phyloP scores from a whole-genome alignment of 2,113 vertebrate species.

The Hiodon tergisus region DNA sequence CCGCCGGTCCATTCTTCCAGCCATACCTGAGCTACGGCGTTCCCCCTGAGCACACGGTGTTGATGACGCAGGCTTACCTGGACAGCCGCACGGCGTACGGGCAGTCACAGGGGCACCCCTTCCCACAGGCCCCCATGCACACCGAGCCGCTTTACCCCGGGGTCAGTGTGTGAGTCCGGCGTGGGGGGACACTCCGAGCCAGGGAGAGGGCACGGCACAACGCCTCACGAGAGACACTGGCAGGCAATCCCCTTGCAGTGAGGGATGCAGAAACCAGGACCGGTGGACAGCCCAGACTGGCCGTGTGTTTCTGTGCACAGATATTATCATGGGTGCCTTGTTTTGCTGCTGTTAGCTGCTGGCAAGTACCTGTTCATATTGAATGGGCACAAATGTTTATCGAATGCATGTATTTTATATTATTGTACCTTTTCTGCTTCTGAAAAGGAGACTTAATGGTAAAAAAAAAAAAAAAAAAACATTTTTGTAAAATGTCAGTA shows the following conservation, averaged over 20 bases:
- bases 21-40: slow-evolving; percentile 34
- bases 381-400: background rate
- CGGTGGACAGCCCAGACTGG: too few relatives aligned
- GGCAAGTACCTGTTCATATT: slow-evolving; percentile 8
- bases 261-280: too few relatives aligned
- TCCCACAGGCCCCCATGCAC: slow-evolving; percentile 37
- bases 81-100: slow-evolving; percentile 35
- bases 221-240: too few relatives aligned
- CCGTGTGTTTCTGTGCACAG: background rate
- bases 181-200: too few relatives aligned
- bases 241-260: too few relatives aligned
- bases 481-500: slow-evolving; percentile 37
- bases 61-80: slow-evolving; percentile 38
- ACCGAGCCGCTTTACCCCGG: slow-evolving; percentile 34
- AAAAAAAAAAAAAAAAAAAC: too few relatives aligned
- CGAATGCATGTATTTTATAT: background rate
- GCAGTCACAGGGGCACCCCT: slow-evolving; percentile 22
- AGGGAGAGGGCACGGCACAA: too few relatives aligned
- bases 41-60: slow-evolving; percentile 25
- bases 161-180: slow-evolving; percentile 31
- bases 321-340: background rate
- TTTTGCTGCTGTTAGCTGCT: background rate
- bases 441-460: slow-evolving; percentile 1
- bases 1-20: slow-evolving; percentile 33
- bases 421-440: slow-evolving; percentile 14